Percentiles rank a stretch among this genome's conserved stretches.
Evolutionary conservation across 2,113 vertebrate species (phyloP).

Genomic region (Nematolebias whitei): DNA sequence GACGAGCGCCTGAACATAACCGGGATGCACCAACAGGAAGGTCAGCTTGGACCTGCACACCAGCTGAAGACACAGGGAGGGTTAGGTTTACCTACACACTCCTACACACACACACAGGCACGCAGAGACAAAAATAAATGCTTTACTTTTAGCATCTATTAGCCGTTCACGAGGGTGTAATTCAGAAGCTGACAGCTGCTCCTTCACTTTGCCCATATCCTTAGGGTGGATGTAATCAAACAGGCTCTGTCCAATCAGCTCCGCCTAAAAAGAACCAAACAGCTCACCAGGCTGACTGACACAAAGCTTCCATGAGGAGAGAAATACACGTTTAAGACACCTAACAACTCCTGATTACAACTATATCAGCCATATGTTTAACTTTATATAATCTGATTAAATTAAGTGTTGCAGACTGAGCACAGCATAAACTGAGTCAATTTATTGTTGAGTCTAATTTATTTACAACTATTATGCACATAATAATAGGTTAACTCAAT

Average conservation of each 20-base stretch:
- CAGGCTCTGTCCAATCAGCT: conserved; percentile 89
- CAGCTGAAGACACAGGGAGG: conserved; percentile 71
- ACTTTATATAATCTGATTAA: not conserved
- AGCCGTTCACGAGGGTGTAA: conserved; percentile 86
- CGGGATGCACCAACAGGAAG: conserved; percentile 81
- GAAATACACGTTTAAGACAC: conserved; percentile 19
- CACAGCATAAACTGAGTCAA: no score
- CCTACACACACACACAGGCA: not conserved
- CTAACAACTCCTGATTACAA: conserved; percentile 8
- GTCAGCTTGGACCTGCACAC: conserved; percentile 88
- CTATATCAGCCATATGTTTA: not conserved
- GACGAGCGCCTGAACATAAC: conserved; percentile 87
- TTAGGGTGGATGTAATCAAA: conserved; percentile 94
- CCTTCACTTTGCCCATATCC: conserved; percentile 93
- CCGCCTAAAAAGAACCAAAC: conserved; percentile 74
- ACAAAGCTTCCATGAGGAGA: not conserved
- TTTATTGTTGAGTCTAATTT: no score
- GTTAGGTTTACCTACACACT: conserved; percentile 15
- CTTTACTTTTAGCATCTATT: conserved; percentile 91
- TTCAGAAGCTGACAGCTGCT: conserved; percentile 89
- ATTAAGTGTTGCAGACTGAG: not conserved
- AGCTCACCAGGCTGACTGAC: conserved; percentile 15
- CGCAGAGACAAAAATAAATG: not conserved
- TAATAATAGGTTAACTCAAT: no score
- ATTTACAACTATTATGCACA: no score